These are phyloP conservation scores for Drosophila micromelanica DNA, from an alignment of 1,140 invertebrate genomes.

Conservation along the genomic window DNA sequence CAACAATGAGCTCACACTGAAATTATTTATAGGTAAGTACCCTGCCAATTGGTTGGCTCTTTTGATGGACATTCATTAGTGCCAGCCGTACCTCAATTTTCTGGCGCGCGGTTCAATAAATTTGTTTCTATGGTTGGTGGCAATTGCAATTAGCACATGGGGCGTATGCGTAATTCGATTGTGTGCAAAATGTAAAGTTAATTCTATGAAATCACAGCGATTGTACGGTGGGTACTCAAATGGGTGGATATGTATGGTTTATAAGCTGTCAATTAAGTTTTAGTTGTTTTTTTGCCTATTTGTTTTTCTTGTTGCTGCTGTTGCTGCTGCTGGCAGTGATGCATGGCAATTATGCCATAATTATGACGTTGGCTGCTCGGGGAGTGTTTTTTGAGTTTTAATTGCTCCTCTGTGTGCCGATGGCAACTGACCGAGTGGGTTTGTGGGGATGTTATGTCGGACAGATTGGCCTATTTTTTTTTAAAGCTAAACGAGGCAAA, in stretches of 20 bases:
- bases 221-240: constrained; percentile 11
- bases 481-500: constrained; percentile 23
- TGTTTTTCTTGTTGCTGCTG: constrained; percentile 7
- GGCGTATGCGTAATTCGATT: constrained; percentile 37
- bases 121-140: constrained; percentile 32
- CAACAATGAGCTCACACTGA: constrained; percentile 41
- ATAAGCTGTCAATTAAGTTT: constrained; percentile 58
- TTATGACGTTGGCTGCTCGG: constrained; percentile 65
- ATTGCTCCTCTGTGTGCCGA: constrained; percentile 18
- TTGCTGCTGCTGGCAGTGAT: constrained; percentile 33
- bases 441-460: neutral
- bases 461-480: neutral
- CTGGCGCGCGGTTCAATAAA: neutral
- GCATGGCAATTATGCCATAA: constrained; percentile 65
- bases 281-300: constrained; percentile 32
- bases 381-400: constrained; percentile 51
- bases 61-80: constrained; percentile 56
- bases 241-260: constrained; percentile 16
- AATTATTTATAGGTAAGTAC: constrained; percentile 64
- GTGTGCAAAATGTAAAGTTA: constrained; percentile 51
- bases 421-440: neutral
- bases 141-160: constrained; percentile 23
- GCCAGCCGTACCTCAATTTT: neutral
- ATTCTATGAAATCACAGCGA: constrained; percentile 55
- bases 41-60: constrained; percentile 56